Base-by-base conservation (phyloP, 1,140 invertebrate species). In the Neotoxoptera formosana region DNA sequence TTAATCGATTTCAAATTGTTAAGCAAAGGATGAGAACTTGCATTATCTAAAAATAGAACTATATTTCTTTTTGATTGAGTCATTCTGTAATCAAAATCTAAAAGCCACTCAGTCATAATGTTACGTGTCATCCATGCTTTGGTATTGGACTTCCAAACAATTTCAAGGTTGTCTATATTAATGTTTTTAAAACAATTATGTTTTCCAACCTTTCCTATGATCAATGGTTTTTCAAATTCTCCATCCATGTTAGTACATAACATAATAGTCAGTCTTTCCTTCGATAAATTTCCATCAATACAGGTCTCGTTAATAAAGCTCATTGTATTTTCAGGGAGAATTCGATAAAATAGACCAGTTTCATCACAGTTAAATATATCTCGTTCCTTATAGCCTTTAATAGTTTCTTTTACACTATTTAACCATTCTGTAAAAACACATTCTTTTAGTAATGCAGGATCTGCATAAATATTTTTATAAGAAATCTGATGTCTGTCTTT, bases 151-250 rank as follows among this genome's bases (percentile, higher is more conserved):
- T 84, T 84, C 83, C 83, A 84, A 84, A 84, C 23, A 41, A 84
- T 45, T 45, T 30, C 41, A 45, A 45, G 83, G 23, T 45, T 45
- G 1, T 84, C 23, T 25, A 25, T 84, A 84, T 84, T 84, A 45
- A 84, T 84, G 23, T 84, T 30, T 84, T 45, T 41, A 45, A 84
- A 41, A 45, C 36, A 84, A 41, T 25, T 84, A 41, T 84, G 9
- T 84, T 84, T 84, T 25, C 36, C 23, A 41, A 84, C 36, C 4
- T 84, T 84, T 45, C 83, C 83, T 45, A 87, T 87, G 3, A 87
- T 87, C 45, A 87, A 47, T n/a, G 84, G 25, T n/a, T 87, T 87
- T 87, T 87, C 84, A 48, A 76, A 87, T 47, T 87, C 45, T 87
- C 84, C 45, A 47, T 7, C 45, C 6, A 87, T 87, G 14, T 87